Evolutionary conservation across 2,888 invertebrate genomes (phyloP).

Genomic region (Rhodophaea formosa): DNA sequence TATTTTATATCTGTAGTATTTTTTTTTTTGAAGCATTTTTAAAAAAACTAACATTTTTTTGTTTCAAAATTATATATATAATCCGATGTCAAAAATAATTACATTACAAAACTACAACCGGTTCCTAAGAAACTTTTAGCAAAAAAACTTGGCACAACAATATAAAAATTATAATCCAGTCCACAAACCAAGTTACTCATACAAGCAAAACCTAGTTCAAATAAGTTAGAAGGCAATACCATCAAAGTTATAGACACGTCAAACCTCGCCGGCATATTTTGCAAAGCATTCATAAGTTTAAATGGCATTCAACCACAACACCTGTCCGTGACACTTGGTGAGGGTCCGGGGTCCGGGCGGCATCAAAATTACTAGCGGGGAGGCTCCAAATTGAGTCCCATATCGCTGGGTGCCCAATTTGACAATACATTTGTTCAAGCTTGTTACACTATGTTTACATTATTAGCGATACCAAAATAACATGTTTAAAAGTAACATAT

Average conservation of each 20-base stretch:
- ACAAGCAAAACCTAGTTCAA: not conserved
- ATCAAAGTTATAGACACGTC: conserved; percentile 7
- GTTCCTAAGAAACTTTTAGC: too few species aligned
- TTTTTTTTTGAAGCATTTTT: too few species aligned
- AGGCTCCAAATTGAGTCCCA: conserved; percentile 51
- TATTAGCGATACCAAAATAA: not conserved
- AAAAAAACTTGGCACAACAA: too few species aligned
- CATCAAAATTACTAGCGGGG: conserved; percentile 54
- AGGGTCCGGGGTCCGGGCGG: conserved; percentile 40
- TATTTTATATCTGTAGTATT: too few species aligned
- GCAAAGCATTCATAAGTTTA: conserved; percentile 34
- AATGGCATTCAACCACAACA: conserved; percentile 48
- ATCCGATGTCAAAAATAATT: too few species aligned
- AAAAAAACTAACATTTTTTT: too few species aligned
- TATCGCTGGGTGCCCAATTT: conserved; percentile 50
- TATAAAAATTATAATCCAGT: too few species aligned
- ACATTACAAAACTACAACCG: too few species aligned
- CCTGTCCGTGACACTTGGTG: conserved; percentile 53
- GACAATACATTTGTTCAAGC: conserved; percentile 30
- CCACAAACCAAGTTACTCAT: too few species aligned
- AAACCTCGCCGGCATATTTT: conserved; percentile 20
- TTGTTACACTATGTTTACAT: not conserved
- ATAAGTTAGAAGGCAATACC: not conserved
- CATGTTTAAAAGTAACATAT: too few species aligned
- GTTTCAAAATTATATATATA: too few species aligned